These are phyloP conservation scores for Dermatemys mawii DNA, from an alignment of 2,113 vertebrate species.

Conservation along the genomic window DNA sequence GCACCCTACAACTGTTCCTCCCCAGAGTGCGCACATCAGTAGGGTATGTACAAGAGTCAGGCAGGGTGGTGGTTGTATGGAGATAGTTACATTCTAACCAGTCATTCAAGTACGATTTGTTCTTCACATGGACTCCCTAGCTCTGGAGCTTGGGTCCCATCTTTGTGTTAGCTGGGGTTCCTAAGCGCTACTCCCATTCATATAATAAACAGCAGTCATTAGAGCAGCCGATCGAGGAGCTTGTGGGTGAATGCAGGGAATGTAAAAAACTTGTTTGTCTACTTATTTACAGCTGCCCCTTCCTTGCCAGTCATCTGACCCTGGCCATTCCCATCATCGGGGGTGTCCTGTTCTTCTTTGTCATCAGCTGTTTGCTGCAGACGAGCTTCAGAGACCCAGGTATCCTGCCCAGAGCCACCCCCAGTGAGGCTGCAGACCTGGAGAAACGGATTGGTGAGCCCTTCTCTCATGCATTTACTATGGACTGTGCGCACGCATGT, in stretches of 20 bases:
- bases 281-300: conserved; percentile 87
- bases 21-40: not conserved
- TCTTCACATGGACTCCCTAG: not conserved
- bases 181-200: not conserved
- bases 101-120: not conserved
- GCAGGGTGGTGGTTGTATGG: not conserved
- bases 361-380: conserved; percentile 90
- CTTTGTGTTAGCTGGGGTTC: not conserved
- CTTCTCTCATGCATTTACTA: not conserved
- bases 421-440: conserved; percentile 91
- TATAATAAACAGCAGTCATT: not conserved
- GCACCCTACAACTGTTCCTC: not conserved
- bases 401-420: conserved; percentile 93
- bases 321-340: conserved; percentile 92
- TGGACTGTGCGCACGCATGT: not conserved
- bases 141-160: not conserved
- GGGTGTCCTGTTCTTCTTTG: conserved; percentile 90
- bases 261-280: not conserved
- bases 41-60: not conserved
- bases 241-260: not conserved
- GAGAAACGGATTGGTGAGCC: conserved; percentile 93
- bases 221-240: not conserved
- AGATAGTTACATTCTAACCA: not conserved
- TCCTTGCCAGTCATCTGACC: conserved; percentile 89
- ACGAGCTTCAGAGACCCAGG: conserved; percentile 96